Conservation (phyloP, 53 echinoderm and acorn worm genomes). For the Arbacia lixula region DNA sequence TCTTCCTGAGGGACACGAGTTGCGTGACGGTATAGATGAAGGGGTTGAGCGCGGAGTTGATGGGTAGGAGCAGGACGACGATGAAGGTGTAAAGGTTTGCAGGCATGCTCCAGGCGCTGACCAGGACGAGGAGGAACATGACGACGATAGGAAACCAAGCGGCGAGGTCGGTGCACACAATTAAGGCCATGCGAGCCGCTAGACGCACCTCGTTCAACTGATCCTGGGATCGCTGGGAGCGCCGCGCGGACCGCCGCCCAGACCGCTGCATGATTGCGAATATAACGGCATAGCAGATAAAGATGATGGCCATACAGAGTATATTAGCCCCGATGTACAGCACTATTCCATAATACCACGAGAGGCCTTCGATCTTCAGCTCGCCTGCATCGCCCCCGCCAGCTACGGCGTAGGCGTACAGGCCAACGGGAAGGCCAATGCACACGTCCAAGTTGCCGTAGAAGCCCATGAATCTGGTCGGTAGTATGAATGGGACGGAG, state of each 20-base stretch:
- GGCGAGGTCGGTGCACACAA: conserved; percentile 48
- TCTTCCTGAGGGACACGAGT: no score
- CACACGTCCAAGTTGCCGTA: conserved; percentile 65
- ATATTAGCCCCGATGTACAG: conserved; percentile 34
- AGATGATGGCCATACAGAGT: conserved; percentile 12
- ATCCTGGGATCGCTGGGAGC: neutral
- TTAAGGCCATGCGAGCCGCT: conserved; percentile 19
- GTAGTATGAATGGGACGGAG: conserved; percentile 41
- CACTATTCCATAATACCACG: conserved; percentile 36
- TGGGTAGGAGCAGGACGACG: conserved; percentile 29
- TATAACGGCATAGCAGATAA: conserved; percentile 41
- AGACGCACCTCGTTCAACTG: neutral
- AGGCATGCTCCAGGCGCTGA: conserved; percentile 15
- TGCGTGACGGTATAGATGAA: conserved; percentile 48
- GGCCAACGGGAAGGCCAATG: conserved; percentile 61
- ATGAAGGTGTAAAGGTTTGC: conserved; percentile 9
- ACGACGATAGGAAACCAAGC: conserved; percentile 49
- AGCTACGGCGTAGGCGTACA: conserved; percentile 19
- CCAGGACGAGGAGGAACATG: conserved; percentile 42
- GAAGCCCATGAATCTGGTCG: conserved; percentile 28
- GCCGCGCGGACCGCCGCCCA: no score
- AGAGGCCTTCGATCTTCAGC: conserved; percentile 19
- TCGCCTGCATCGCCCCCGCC: conserved; percentile 29
- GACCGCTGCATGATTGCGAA: neutral
- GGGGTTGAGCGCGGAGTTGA: conserved; percentile 53